Evolutionary conservation across 2,797 vertebrate genomes (phyloP).

Genomic region (Ceyx erithaca): DNA sequence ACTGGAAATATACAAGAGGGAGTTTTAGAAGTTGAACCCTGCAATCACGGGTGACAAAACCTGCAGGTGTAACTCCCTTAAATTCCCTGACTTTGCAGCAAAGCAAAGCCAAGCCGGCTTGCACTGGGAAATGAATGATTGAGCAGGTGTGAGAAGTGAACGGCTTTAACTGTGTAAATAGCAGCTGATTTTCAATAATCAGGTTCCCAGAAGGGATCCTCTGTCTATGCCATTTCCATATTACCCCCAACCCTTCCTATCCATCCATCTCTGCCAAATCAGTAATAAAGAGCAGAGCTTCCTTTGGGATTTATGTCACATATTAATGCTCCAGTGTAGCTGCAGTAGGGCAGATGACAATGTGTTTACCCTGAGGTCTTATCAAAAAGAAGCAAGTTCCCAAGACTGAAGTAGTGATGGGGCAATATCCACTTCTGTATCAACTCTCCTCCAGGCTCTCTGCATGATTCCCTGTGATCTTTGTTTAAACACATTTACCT

Average conservation of each 20-base stretch:
- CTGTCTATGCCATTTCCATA: conserved; percentile 23
- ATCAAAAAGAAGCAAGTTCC: neutral
- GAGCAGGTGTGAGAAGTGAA: conserved; percentile 56
- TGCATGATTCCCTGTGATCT: neutral
- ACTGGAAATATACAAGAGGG: neutral
- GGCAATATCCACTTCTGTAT: neutral
- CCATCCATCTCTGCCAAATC: neutral
- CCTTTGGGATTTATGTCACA: conserved; percentile 7
- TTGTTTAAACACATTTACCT: neutral
- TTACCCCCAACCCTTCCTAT: neutral
- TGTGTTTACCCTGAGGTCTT: neutral
- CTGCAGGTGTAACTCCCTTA: conserved; percentile 41
- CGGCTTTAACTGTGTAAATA: conserved; percentile 66
- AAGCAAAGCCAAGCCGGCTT: conserved; percentile 32
- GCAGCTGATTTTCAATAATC: conserved; percentile 62
- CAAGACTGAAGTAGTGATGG: neutral
- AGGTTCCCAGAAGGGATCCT: conserved; percentile 31
- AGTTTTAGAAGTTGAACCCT: neutral
- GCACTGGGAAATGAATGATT: conserved; percentile 37
- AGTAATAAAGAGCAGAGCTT: conserved; percentile 1
- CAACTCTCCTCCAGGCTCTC: neutral
- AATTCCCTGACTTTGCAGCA: conserved; percentile 26
- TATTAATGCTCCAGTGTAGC: neutral
- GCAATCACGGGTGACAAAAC: neutral
- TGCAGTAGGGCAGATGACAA: neutral